Conservation (phyloP, 2,888 invertebrate genomes). For the Rotaria macrura region DNA sequence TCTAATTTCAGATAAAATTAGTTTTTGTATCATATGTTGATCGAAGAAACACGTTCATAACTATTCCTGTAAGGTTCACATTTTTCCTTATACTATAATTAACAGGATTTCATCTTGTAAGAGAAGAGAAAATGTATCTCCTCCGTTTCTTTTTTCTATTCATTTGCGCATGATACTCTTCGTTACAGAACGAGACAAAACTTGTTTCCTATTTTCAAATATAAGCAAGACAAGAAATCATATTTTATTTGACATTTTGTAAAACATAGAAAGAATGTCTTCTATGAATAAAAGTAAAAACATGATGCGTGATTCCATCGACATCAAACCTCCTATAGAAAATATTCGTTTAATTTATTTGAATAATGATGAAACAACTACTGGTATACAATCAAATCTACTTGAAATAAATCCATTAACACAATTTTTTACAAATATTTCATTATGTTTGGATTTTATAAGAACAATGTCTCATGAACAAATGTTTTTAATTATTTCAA, state of each 20-base stretch:
- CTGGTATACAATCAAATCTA: neutral
- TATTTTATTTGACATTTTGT: neutral
- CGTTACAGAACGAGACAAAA: too few relatives aligned
- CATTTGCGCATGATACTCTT: too few relatives aligned
- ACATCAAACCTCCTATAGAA: neutral
- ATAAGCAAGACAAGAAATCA: too few relatives aligned
- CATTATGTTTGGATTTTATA: neutral
- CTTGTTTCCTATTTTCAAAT: too few relatives aligned
- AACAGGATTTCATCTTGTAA: too few relatives aligned
- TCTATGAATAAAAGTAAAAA: neutral
- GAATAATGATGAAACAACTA: neutral
- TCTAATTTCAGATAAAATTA: too few relatives aligned
- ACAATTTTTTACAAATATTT: neutral
- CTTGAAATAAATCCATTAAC: neutral
- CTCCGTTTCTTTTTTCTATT: too few relatives aligned
- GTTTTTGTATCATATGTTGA: too few relatives aligned
- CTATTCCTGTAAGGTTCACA: too few relatives aligned
- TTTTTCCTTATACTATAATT: too few relatives aligned
- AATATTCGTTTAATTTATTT: neutral
- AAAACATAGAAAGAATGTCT: neutral
- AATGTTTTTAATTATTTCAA: neutral
- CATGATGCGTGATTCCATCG: neutral
- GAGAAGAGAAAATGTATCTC: too few relatives aligned
- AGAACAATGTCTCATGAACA: neutral
- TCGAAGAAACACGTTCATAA: too few relatives aligned